phyloP scores from a whole-genome alignment of 1,140 invertebrate genomes.

The Drosophila trapezifrons region DNA sequence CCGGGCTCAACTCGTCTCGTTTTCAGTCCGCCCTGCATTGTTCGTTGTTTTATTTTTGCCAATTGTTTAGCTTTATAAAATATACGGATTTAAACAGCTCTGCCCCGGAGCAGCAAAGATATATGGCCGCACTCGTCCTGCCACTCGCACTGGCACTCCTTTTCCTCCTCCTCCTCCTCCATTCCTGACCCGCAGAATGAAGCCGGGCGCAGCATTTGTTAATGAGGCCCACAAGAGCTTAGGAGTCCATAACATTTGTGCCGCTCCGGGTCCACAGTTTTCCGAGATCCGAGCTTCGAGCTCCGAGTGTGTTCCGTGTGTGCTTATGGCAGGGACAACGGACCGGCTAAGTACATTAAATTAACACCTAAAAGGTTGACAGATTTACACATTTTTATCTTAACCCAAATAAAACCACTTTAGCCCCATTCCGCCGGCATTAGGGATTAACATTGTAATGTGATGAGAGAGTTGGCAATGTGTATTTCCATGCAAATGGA shows the following conservation, averaged over 20 bases:
- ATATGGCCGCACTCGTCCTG: slow-evolving; percentile 50
- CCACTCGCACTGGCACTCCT: not conserved
- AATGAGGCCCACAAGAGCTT: slow-evolving; percentile 61
- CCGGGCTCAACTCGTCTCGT: slow-evolving; percentile 32
- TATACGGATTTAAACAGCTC: slow-evolving; percentile 61
- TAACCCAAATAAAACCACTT: slow-evolving; percentile 39
- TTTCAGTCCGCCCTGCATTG: slow-evolving; percentile 19
- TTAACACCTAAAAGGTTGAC: slow-evolving; percentile 66
- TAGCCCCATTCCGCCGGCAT: slow-evolving; percentile 31
- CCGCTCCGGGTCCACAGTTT: slow-evolving; percentile 18
- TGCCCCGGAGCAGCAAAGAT: slow-evolving; percentile 53
- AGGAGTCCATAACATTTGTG: slow-evolving; percentile 57
- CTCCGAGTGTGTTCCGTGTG: slow-evolving; percentile 8
- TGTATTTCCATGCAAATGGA: slow-evolving; percentile 44
- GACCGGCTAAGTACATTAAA: slow-evolving; percentile 54
- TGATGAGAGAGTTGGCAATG: slow-evolving; percentile 28
- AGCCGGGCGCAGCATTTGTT: slow-evolving; percentile 43
- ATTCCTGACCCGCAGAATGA: slow-evolving; percentile 37
- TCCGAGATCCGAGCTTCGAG: not conserved
- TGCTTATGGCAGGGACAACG: slow-evolving; percentile 16
- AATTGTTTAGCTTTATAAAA: slow-evolving; percentile 74
- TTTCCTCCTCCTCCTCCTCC: not conserved
- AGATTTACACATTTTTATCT: slow-evolving; percentile 63
- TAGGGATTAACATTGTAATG: slow-evolving; percentile 56
- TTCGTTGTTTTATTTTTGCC: slow-evolving; percentile 73